Conservation (phyloP, 2,797 vertebrate species). For the Loriculus beryllinus region DNA sequence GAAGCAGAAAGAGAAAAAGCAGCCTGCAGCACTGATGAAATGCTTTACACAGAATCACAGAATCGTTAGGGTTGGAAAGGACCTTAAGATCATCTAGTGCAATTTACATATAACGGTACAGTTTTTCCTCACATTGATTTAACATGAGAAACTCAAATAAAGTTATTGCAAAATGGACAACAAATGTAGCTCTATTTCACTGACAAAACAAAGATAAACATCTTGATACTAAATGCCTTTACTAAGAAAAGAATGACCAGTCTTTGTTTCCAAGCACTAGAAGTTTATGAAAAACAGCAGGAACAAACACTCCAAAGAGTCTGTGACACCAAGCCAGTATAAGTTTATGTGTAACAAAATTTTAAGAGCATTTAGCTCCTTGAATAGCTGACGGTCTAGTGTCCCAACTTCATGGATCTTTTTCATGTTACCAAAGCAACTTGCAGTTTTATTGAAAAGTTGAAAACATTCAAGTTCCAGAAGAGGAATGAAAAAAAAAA, state of each 20-base stretch:
- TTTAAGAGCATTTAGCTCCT: neutral
- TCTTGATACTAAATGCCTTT: neutral
- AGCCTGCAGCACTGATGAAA: neutral
- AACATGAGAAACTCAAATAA: neutral
- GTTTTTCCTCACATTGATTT: neutral
- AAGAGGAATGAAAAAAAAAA: neutral
- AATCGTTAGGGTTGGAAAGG: no score
- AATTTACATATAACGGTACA: accelerated
- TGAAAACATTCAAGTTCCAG: neutral
- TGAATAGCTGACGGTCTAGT: accelerated
- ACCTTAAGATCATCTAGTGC: no score
- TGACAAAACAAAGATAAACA: neutral
- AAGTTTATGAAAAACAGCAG: neutral
- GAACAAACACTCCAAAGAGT: neutral
- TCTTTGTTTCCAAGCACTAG: neutral
- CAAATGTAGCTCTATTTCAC: neutral
- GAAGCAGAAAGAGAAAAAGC: neutral
- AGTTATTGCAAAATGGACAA: neutral
- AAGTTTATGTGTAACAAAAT: neutral
- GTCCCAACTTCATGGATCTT: neutral
- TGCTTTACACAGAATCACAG: no score
- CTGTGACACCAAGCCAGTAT: neutral
- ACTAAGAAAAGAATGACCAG: neutral
- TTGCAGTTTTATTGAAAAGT: neutral
- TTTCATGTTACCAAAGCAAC: neutral